Conservation (phyloP, 64 coral and sea anemone species). For the Stylophora pistillata region DNA sequence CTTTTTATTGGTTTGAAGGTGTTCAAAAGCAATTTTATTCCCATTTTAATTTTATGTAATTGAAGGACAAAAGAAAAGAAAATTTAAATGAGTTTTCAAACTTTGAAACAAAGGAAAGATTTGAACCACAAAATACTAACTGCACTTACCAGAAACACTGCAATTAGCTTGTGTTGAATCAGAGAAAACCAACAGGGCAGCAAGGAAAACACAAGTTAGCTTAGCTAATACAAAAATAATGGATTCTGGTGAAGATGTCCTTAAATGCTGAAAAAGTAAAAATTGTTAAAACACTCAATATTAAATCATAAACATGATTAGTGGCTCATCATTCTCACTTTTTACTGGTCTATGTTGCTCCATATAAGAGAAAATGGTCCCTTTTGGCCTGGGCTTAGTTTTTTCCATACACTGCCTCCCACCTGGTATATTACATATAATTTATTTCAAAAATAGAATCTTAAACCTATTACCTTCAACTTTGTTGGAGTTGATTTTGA, state of each 20-base stretch:
- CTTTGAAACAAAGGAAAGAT: no score
- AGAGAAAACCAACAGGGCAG: slow-evolving; percentile 6
- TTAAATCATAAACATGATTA: background rate
- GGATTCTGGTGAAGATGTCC: background rate
- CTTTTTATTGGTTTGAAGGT: no score
- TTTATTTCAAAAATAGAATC: background rate
- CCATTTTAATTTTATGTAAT: no score
- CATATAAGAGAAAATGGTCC: background rate
- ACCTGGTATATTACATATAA: no score
- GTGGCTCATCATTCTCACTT: background rate
- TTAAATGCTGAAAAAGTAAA: background rate
- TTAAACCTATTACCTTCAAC: background rate
- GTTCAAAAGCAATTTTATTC: no score
- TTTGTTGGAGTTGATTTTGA: slow-evolving; percentile 43
- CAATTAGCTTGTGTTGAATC: background rate
- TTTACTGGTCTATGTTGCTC: background rate
- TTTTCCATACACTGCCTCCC: no score
- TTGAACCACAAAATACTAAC: no score
- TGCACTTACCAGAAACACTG: background rate
- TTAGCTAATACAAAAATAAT: background rate
- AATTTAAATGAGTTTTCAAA: no score
- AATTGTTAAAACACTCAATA: background rate
- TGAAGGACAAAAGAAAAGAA: no score
- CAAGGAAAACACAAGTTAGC: slow-evolving; percentile 3
- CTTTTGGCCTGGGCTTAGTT: no score